These are phyloP conservation scores for Chascanopsetta lugubris DNA, from an alignment of 2,113 vertebrate genomes.

Conservation along the genomic window DNA sequence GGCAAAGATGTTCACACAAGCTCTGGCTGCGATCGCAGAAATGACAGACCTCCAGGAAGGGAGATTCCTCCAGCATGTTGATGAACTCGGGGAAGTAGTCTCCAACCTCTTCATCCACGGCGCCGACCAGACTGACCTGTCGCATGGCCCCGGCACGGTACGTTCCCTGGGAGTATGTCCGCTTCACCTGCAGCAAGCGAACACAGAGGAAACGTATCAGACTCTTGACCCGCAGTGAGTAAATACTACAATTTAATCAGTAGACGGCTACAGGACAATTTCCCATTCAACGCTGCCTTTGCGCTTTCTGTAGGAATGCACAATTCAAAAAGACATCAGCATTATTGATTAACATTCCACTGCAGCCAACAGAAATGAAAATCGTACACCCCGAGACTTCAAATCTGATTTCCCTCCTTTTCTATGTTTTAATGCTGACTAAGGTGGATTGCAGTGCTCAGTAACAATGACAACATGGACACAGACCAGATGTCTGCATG, in stretches of 20 bases:
- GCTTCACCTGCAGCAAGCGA: slow-evolving; percentile 66
- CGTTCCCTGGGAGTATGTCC: slow-evolving; percentile 76
- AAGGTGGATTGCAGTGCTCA: too few relatives aligned
- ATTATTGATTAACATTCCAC: too few relatives aligned
- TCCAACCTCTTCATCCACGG: slow-evolving; percentile 77
- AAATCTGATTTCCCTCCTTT: too few relatives aligned
- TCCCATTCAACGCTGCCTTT: too few relatives aligned
- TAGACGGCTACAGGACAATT: too few relatives aligned
- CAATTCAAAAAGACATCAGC: too few relatives aligned
- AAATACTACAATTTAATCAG: background rate
- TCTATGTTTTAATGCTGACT: too few relatives aligned
- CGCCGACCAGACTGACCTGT: slow-evolving; percentile 76
- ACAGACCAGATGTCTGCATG: too few relatives aligned
- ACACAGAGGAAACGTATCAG: slow-evolving; percentile 11
- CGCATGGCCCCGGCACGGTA: slow-evolving; percentile 78
- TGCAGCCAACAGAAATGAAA: too few relatives aligned
- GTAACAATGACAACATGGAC: too few relatives aligned
- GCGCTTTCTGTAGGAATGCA: too few relatives aligned
- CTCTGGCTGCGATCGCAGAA: background rate
- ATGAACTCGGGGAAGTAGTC: slow-evolving; percentile 78
- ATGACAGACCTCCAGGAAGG: slow-evolving; percentile 71
- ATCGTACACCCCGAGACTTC: too few relatives aligned
- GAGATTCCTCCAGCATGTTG: slow-evolving; percentile 73
- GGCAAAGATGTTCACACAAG: background rate
- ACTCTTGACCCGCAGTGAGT: background rate